These are phyloP conservation scores for Thaumatotibia leucotreta DNA, from an alignment of 1,140 invertebrate species.

Conservation along the genomic window DNA sequence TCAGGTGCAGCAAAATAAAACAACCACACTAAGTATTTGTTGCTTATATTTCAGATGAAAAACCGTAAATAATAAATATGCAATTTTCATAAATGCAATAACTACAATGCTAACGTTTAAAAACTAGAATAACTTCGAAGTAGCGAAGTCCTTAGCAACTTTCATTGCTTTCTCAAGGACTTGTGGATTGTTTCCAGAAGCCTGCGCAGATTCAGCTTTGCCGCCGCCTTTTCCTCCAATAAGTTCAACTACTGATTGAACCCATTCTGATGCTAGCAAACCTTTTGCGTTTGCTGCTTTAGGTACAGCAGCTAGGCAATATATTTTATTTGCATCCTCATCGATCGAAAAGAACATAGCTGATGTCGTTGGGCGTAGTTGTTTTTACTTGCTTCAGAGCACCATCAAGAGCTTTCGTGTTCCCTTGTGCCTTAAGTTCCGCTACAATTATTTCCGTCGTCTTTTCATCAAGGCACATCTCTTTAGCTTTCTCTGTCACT, in stretches of 20 bases:
- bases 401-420: slow-evolving; percentile 96
- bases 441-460: slow-evolving; percentile 85
- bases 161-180: slow-evolving; percentile 86
- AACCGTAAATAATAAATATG: slow-evolving; percentile 6
- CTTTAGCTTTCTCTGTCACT: slow-evolving; percentile 90
- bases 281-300: slow-evolving; percentile 89
- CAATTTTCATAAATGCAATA: neutral
- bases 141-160: slow-evolving; percentile 89
- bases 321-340: slow-evolving; percentile 90
- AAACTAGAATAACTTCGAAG: slow-evolving; percentile 79
- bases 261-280: slow-evolving; percentile 98
- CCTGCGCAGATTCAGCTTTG: slow-evolving; percentile 96
- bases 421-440: slow-evolving; percentile 91
- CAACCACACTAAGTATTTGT: neutral
- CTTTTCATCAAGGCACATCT: slow-evolving; percentile 84
- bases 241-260: slow-evolving; percentile 85
- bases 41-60: neutral
- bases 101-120: neutral
- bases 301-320: slow-evolving; percentile 92
- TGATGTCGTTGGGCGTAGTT: slow-evolving; percentile 87
- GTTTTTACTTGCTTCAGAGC: slow-evolving; percentile 96
- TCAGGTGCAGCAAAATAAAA: no score
- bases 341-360: slow-evolving; percentile 97
- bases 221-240: slow-evolving; percentile 97
- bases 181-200: slow-evolving; percentile 89